These are phyloP conservation scores for Erinaceus europaeus DNA, from an alignment of 2,113 vertebrate genomes.

Conservation along the genomic window DNA sequence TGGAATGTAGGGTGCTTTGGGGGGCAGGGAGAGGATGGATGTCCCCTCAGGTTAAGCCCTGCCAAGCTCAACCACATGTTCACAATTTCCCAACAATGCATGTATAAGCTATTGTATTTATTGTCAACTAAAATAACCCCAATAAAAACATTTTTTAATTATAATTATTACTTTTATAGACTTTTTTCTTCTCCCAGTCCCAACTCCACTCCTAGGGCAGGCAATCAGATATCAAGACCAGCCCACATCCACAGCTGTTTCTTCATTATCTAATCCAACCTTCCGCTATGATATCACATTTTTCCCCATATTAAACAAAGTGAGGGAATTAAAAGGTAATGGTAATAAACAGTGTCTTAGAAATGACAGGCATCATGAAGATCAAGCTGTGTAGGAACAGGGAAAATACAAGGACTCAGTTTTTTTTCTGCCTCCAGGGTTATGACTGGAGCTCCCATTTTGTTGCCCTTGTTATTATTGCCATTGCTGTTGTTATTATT, in stretches of 20 bases:
- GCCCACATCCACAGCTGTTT: not conserved
- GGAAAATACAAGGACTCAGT: not conserved
- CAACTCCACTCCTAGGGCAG: not conserved
- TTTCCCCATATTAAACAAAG: not conserved
- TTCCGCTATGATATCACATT: not conserved
- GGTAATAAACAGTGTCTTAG: not conserved
- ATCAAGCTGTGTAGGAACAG: not conserved
- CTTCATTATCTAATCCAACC: slow-evolving; percentile 3
- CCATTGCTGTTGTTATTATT: too few species aligned
- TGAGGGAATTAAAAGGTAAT: not conserved
- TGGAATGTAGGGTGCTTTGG: too few species aligned
- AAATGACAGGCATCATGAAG: not conserved
- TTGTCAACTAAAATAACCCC: slow-evolving; percentile 39
- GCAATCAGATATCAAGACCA: not conserved
- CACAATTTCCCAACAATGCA: too few species aligned
- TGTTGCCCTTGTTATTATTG: too few species aligned
- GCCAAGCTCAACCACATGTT: too few species aligned
- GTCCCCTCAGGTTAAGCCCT: too few species aligned
- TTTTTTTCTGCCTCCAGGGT: too few species aligned
- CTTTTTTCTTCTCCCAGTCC: not conserved
- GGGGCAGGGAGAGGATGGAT: too few species aligned
- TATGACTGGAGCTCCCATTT: too few species aligned
- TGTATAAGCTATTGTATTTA: too few species aligned
- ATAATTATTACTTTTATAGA: not conserved
- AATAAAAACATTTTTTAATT: too few species aligned